phyloP scores from a whole-genome alignment of 2,888 invertebrate species.

The Ferrisia virgata region DNA sequence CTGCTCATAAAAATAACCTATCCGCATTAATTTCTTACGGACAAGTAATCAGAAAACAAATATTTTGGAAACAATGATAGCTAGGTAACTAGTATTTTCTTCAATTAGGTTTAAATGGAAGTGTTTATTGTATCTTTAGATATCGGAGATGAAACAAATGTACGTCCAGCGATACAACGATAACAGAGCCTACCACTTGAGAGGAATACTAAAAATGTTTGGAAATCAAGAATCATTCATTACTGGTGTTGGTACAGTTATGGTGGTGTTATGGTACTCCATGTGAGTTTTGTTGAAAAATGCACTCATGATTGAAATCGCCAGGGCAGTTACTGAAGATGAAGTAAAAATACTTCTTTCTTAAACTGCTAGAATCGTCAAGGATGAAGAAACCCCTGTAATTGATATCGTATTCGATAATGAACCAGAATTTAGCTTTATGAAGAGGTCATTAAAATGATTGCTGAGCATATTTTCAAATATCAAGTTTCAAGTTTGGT shows the following conservation, averaged over 20 bases:
- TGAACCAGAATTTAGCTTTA: constrained; percentile 76
- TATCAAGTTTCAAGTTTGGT: no score
- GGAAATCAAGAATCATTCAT: constrained; percentile 59
- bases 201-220: constrained; percentile 56
- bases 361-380: neutral
- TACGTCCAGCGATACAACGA: constrained; percentile 71
- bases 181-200: constrained; percentile 74
- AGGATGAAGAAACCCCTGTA: neutral
- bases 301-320: neutral
- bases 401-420: constrained; percentile 54
- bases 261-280: constrained; percentile 76
- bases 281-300: constrained; percentile 65
- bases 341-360: constrained; percentile 53
- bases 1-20: neutral
- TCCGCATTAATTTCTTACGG: no score
- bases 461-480: no score
- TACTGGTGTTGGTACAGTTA: constrained; percentile 91
- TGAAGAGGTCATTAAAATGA: no score
- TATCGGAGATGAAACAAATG: constrained; percentile 78
- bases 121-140: constrained; percentile 70
- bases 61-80: no score
- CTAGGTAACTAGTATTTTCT: neutral
- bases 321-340: constrained; percentile 58
- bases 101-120: constrained; percentile 65
- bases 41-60: no score